Evolutionary conservation across 2,888 invertebrate species (phyloP).

Genomic region (Eupeodes latifasciatus): DNA sequence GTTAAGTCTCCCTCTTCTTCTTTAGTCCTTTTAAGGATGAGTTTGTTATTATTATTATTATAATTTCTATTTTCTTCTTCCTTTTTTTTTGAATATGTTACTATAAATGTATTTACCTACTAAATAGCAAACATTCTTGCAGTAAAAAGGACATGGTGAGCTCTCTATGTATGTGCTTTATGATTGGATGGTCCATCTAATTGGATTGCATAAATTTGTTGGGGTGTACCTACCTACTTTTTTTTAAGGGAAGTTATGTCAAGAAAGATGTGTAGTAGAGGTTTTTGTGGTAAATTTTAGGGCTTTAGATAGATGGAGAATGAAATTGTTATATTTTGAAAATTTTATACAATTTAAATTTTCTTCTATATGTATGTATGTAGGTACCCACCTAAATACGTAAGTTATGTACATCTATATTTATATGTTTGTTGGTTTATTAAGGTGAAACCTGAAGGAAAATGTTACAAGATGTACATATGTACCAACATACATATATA

Average conservation of each 20-base stretch:
- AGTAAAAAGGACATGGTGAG: not conserved
- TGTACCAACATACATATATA: not conserved
- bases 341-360: conserved; percentile 2
- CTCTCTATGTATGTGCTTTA: conserved; percentile 39
- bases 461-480: too few relatives aligned
- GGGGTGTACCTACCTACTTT: not conserved
- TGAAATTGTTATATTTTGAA: not conserved
- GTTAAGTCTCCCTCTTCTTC: not conserved
- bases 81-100: not conserved
- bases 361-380: too few relatives aligned
- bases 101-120: not conserved
- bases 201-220: conserved; percentile 64
- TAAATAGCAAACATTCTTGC: conserved; percentile 15
- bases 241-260: conserved; percentile 6
- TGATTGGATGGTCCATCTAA: conserved; percentile 59
- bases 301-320: not conserved
- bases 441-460: not conserved
- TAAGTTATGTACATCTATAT: too few relatives aligned
- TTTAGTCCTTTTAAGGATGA: conserved; percentile 11
- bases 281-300: not conserved
- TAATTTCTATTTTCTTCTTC: conserved; percentile 16
- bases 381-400: too few relatives aligned
- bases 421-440: not conserved
- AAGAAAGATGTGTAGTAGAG: not conserved
- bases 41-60: conserved; percentile 42